Conservation (phyloP, 2,113 vertebrate species). For the Zootoca vivipara region DNA sequence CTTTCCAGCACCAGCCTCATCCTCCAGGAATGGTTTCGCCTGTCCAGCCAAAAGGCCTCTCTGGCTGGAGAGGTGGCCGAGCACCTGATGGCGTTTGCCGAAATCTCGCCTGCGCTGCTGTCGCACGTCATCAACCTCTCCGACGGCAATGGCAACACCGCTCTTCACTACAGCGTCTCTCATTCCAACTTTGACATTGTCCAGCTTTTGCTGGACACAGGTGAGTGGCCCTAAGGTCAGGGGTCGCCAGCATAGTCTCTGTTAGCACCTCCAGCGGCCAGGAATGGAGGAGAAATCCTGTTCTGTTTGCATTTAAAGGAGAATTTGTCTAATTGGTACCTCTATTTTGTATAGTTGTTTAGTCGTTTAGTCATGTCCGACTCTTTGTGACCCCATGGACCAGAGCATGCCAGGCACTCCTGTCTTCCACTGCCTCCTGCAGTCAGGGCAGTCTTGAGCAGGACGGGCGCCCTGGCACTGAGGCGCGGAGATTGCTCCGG, state of each 20-base stretch:
- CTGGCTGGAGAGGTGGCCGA: slow-evolving; percentile 75
- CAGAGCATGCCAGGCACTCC: too few species aligned
- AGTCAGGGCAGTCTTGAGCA: too few species aligned
- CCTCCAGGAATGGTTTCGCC: slow-evolving; percentile 92
- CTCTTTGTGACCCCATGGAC: too few species aligned
- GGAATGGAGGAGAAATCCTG: too few species aligned
- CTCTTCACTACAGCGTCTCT: slow-evolving; percentile 96
- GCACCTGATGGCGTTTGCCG: slow-evolving; percentile 84
- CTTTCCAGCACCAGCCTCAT: slow-evolving; percentile 83
- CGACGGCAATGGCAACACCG: slow-evolving; percentile 92
- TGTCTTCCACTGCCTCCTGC: too few species aligned
- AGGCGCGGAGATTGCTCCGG: too few species aligned
- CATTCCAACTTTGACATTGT: slow-evolving; percentile 94
- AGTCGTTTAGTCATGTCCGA: too few species aligned
- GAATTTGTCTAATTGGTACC: too few species aligned
- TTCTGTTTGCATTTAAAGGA: too few species aligned
- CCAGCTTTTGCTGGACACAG: slow-evolving; percentile 87
- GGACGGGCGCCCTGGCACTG: too few species aligned
- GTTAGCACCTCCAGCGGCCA: too few species aligned
- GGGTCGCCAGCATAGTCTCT: background rate
- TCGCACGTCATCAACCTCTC: slow-evolving; percentile 90
- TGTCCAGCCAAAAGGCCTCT: slow-evolving; percentile 90
- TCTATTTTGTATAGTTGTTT: too few species aligned
- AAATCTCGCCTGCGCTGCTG: slow-evolving; percentile 82
- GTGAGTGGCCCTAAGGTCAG: slow-evolving; percentile 68